Evolutionary conservation across 2,888 invertebrate species (phyloP), one percentile per base, ranked within the genome.

Genomic region (Drosophila lutescens): DNA sequence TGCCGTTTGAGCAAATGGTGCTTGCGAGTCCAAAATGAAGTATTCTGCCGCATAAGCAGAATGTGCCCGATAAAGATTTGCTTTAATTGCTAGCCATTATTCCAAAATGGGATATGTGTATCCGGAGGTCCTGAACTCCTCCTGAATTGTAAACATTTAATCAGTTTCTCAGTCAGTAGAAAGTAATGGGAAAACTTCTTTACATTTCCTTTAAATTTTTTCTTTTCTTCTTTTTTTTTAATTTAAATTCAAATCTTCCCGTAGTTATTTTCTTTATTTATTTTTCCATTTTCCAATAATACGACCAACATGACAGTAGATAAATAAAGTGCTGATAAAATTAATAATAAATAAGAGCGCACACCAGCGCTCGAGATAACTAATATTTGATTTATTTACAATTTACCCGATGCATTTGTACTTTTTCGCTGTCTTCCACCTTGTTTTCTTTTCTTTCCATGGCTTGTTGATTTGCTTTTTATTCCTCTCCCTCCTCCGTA

Each of bases 351-450:
- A 58, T 30, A 58, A 23, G 17, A 56, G 43, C 23, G 20, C 55
- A 55, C 12, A 47, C 34, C 34, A 36, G 15, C 23, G 20, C 30
- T 40, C 61, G 44, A 44, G 60, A 74, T 60, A 79, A 74, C 74
- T 76, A 79, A 79, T 83, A 79, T 85, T 87, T 83, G 86, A 82
- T 85, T 83, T 87, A 87, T 85, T 85, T 77, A 71, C 75, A 75
- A 54, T 74, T 71, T 57, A 54, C 55, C 13, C 57, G 76, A 63
- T 79, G 82, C 80, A 67, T 65, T 51, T 49, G 40, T 80, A 13
- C 77, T 41, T 56, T 56, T 58, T 58, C 20, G 55, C 56, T 58
- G 58, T 20, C 55, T 30, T 47, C 43, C 57, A 55, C 58, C 50
- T 63, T 56, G 59, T 63, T 56, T 69, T 49, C 55, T 62, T 54